A percentile compares a stretch with the other conserved stretches of the same genome.
phyloP scores from a whole-genome alignment of 2,888 invertebrate species.

The Yponomeuta cagnagella region DNA sequence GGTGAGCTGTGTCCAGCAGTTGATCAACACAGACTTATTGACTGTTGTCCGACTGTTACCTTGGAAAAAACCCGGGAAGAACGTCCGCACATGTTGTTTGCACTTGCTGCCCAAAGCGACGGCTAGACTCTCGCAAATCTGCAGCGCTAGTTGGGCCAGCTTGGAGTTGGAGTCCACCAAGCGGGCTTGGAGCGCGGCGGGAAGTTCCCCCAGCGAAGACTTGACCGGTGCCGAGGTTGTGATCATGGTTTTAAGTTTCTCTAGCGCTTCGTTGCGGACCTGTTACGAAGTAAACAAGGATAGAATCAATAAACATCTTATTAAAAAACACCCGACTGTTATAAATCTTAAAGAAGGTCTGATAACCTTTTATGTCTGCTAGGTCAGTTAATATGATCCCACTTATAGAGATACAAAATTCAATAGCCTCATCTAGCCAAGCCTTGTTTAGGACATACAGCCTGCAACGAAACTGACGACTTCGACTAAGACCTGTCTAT shows the following conservation, averaged over 20 bases:
- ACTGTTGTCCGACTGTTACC: conserved; percentile 57
- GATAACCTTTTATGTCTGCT: too few species aligned
- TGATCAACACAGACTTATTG: too few species aligned
- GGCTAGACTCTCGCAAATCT: conserved; percentile 88
- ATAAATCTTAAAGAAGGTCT: too few species aligned
- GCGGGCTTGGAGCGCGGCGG: conserved; percentile 84
- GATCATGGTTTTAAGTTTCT: conserved; percentile 82
- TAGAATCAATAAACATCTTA: too few species aligned
- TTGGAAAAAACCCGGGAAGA: conserved; percentile 92
- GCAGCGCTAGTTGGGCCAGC: conserved; percentile 88
- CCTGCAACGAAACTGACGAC: too few species aligned
- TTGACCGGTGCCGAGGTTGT: conserved; percentile 88
- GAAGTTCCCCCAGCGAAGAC: conserved; percentile 88
- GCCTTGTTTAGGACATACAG: too few species aligned
- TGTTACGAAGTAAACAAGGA: conserved; percentile 25
- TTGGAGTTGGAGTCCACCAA: conserved; percentile 94
- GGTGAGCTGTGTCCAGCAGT: too few species aligned
- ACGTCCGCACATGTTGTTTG: conserved; percentile 84
- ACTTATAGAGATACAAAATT: too few species aligned
- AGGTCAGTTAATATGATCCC: too few species aligned
- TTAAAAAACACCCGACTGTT: too few species aligned
- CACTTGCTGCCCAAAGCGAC: conserved; percentile 88
- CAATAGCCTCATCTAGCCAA: too few species aligned
- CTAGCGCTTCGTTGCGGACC: conserved; percentile 83
- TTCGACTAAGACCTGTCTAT: too few species aligned